Evolutionary conservation across 2,113 vertebrate species (phyloP).

Genomic region (Empidonax alnorum): DNA sequence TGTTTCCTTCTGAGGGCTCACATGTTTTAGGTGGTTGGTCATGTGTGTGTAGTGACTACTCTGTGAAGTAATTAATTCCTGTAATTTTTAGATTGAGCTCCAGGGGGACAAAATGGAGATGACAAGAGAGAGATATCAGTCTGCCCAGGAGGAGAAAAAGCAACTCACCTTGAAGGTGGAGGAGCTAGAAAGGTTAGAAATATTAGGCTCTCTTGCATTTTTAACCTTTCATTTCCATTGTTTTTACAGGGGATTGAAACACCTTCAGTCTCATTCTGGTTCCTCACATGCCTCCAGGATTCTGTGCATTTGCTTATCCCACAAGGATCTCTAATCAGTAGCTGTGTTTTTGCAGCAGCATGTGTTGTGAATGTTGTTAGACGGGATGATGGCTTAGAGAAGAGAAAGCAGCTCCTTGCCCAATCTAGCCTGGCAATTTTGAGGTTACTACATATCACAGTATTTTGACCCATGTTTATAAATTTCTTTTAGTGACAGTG

Average conservation of each 20-base stretch:
- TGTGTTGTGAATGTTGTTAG: neutral
- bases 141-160: constrained; percentile 88
- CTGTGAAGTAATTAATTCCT: constrained; percentile 61
- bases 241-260: constrained; percentile 17
- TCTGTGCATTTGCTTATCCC: neutral
- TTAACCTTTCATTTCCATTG: constrained; percentile 1
- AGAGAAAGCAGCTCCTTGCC: neutral
- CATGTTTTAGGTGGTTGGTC: neutral
- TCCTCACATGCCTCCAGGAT: neutral
- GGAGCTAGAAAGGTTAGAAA: constrained; percentile 86
- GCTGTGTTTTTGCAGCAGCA: neutral
- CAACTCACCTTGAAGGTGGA: constrained; percentile 87
- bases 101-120: constrained; percentile 88
- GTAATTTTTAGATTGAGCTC: constrained; percentile 87
- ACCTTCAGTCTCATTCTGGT: constrained; percentile 2
- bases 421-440: neutral
- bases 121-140: constrained; percentile 85
- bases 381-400: neutral
- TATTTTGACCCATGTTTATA: neutral
- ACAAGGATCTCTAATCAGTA: neutral
- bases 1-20: neutral
- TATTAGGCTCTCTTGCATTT: neutral
- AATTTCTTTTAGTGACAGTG: neutral
- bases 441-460: neutral
- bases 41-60: neutral